These are phyloP conservation scores for Archocentrus centrarchus DNA, from an alignment of 2,113 vertebrate species.

Conservation along the genomic window DNA sequence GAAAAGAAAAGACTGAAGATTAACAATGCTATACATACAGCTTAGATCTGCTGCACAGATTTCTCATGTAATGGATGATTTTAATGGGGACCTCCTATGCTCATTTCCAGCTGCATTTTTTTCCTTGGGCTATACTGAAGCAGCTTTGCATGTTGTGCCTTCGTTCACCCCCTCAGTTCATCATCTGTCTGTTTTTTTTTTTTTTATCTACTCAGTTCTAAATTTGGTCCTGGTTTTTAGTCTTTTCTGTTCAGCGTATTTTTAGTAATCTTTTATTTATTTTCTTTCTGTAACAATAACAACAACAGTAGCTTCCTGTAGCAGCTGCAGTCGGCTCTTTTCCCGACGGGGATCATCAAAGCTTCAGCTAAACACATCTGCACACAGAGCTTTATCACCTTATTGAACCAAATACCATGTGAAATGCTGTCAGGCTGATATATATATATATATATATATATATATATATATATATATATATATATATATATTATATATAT, in stretches of 20 bases:
- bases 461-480: no score
- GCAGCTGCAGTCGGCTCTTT: background rate
- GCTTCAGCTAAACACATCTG: background rate
- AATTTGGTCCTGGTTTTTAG: background rate
- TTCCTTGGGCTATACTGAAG: background rate
- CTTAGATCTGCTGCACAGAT: background rate
- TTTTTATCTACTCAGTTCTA: background rate
- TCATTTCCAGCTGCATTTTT: background rate
- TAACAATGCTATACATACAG: background rate
- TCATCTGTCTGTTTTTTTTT: background rate
- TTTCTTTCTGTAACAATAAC: background rate
- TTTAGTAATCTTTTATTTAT: background rate
- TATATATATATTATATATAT: no score
- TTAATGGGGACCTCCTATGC: background rate
- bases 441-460: background rate
- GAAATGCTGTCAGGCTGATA: background rate
- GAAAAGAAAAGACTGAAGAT: background rate
- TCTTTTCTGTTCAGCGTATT: background rate
- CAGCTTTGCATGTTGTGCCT: background rate
- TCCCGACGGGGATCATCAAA: background rate
- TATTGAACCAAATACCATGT: background rate
- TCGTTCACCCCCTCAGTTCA: background rate
- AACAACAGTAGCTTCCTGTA: background rate
- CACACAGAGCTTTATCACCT: background rate
- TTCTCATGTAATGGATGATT: background rate